Evolutionary conservation across 2,888 invertebrate genomes (phyloP), one percentile per base, ranked within the genome.

Genomic region (Automeris io): DNA sequence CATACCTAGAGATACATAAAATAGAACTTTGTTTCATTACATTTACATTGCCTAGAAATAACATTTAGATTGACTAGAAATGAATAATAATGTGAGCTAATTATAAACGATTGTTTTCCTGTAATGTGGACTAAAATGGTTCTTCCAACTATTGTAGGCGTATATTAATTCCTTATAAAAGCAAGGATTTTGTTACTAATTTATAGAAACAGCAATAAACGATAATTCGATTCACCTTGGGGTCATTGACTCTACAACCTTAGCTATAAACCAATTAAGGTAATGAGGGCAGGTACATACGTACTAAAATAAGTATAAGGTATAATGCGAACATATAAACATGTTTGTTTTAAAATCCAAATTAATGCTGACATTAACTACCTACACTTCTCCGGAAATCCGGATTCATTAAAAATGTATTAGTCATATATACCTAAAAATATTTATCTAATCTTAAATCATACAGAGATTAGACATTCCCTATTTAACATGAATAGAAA

Each of bases 201-300:
- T 42, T 40, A 39, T 33, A 41, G 35, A 39, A 42, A 48, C 39
- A 35, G 35, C 32, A 41, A 43, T 46, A 43, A 42, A 29, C 36
- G 41, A 47, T 50, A 42, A 39, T 19, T 29, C 13, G 35, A 26
- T 11, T 13, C 8, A 42, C 46, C 45, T 40, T 47, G 41, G 57
- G 65, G 60, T 65, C 57, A 58, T 51, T 62, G 55, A 60, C 59
- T 49, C 46, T 37, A 40, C 38, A 43, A 53, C 48, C 47, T 52
- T 55, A 58, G 50, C 67, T 61, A 60, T 54, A 62, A 70, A 59
- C 55, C 61, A 58, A 71, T 71, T 70, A 72, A 67, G 63, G 57
- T 46, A 61, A 59, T 46, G 51, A 43, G 59, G 50, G 52, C 60
- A 60, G 43, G 45, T 51, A 61, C 38, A 54, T 59, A 60, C 61